These are phyloP conservation scores for Xestia xanthographa DNA, from an alignment of 2,888 invertebrate species.

Conservation along the genomic window DNA sequence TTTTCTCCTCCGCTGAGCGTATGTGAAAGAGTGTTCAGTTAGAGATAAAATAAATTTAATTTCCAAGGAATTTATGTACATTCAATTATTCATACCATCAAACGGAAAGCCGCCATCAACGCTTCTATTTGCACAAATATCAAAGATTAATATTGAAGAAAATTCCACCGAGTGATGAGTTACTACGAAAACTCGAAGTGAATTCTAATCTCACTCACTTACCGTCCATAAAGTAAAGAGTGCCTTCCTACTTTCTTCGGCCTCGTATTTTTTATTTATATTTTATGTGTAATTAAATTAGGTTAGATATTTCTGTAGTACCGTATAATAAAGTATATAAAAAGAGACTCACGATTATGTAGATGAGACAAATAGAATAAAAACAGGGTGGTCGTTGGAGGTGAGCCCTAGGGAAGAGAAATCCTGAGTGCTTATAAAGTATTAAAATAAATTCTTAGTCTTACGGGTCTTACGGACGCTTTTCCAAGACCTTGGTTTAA, in stretches of 20 bases:
- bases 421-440: slow-evolving; percentile 52
- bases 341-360: slow-evolving; percentile 47
- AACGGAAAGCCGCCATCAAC: slow-evolving; percentile 41
- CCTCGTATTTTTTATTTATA: slow-evolving; percentile 6
- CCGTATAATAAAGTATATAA: slow-evolving; percentile 28
- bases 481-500: slow-evolving; percentile 28
- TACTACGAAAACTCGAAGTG: slow-evolving; percentile 37
- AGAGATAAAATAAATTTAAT: slow-evolving; percentile 27
- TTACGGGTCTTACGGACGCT: slow-evolving; percentile 16
- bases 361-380: slow-evolving; percentile 55
- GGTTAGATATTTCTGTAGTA: slow-evolving; percentile 25
- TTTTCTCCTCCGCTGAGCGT: not conserved
- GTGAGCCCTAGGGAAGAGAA: slow-evolving; percentile 37
- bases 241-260: slow-evolving; percentile 6
- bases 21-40: slow-evolving; percentile 23
- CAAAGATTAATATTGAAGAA: slow-evolving; percentile 45
- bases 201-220: slow-evolving; percentile 38
- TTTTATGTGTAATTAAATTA: slow-evolving; percentile 34
- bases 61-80: slow-evolving; percentile 35
- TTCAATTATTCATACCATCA: slow-evolving; percentile 48
- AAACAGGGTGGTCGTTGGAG: slow-evolving; percentile 33
- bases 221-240: slow-evolving; percentile 1
- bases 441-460: slow-evolving; percentile 52
- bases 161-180: slow-evolving; percentile 29
- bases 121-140: slow-evolving; percentile 50